Evolutionary conservation across 2,113 vertebrate genomes (phyloP), one percentile per base, ranked within the genome.

Genomic region (Tragelaphus imberbis): DNA sequence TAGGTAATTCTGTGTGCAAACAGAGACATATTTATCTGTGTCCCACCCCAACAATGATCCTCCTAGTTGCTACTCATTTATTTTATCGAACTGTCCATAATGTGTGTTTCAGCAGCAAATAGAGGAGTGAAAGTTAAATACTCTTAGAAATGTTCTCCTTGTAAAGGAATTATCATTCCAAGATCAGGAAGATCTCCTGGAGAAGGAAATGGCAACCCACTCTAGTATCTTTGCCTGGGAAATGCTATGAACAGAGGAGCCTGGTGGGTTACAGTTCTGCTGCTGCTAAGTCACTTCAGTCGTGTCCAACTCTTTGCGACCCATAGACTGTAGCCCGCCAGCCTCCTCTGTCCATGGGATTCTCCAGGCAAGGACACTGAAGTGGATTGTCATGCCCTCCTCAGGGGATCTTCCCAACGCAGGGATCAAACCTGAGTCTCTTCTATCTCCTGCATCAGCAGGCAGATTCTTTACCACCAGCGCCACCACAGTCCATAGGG

Each of bases 11-110:
- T 25, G 3, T 55, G 19, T 14, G 19, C 47, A 55, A 84, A 84
- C 55, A 55, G 19, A 55, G 51, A 55, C 30, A 2, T 51, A 51
- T 79, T 92, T 53, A 25, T n/a, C 47, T 2, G 30, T 91, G 28
- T 15, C 49, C 79, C 16, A 2, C 27, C 2, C 12, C 47, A 75
- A 8, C n/a, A 80, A 0, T 84, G 30, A 82, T n/a, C 47, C 40
- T 88, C 63, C 79, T 55, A 19, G 59, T 80, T 87, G 36, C 8
- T 55, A 58, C 28, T 86, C 30, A 25, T 61, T 25, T 84, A 4
- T 80, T 97, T 93, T 92, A 84, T 58, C 36, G 5, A 63, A 40
- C 86, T 96, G 58, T 96, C 23, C 23, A 63, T 84, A 84, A n/a
- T 59, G 36, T 84, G 36, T 61, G 1, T 94, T 89, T 84, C 53